A percentile compares a stretch with the other conserved stretches of the same genome.
Conservation (phyloP, 2,888 invertebrate genomes). For the Seira musarum region DNA sequence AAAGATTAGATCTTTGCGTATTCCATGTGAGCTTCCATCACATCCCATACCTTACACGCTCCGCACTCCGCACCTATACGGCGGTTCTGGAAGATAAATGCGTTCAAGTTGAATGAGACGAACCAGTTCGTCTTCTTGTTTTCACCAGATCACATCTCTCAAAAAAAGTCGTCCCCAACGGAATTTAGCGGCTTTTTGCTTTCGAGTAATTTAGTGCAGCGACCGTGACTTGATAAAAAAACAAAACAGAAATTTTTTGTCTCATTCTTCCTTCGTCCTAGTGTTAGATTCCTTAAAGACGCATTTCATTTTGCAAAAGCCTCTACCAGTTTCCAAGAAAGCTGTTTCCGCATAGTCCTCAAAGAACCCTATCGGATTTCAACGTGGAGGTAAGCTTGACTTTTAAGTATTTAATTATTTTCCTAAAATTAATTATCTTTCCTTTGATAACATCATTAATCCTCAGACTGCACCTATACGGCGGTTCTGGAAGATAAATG, state of each 20-base stretch:
- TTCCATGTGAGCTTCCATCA: neutral
- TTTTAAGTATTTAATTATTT: too few species aligned
- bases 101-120: constrained; percentile 2
- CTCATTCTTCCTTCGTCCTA: neutral
- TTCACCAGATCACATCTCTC: constrained; percentile 11
- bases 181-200: neutral
- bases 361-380: too few species aligned
- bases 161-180: neutral
- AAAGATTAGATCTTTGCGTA: constrained; percentile 1
- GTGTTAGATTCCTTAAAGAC: neutral
- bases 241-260: neutral
- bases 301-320: neutral
- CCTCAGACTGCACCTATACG: too few species aligned
- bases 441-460: too few species aligned
- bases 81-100: constrained; percentile 9
- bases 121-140: constrained; percentile 10
- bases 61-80: neutral
- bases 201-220: neutral
- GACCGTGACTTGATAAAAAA: neutral
- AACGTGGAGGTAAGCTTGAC: too few species aligned
- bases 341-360: too few species aligned
- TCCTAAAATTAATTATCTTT: too few species aligned
- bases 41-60: neutral
- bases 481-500: constrained; percentile 19
- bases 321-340: neutral